phyloP scores from a whole-genome alignment of 30 jellyfish, hydroid and myxozoan genomes.

The Haliclystus octoradiatus region DNA sequence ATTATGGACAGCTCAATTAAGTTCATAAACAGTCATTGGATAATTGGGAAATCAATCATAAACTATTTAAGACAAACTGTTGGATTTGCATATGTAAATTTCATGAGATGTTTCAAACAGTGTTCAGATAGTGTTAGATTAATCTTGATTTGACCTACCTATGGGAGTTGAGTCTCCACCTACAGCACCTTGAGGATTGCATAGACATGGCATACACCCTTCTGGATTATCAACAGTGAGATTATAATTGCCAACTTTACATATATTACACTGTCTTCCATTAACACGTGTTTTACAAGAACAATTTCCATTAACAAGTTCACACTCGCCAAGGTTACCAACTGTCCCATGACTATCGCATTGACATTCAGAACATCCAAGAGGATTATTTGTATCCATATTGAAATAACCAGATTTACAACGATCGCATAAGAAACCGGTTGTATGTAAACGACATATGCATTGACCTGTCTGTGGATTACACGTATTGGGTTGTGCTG shows the following conservation, averaged over 20 bases:
- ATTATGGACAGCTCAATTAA: too few species aligned
- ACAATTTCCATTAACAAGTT: conserved; percentile 68
- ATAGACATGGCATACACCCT: conserved; percentile 81
- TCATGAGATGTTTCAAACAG: too few species aligned
- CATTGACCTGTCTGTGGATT: conserved; percentile 73
- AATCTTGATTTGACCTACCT: too few species aligned
- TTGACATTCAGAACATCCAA: conserved; percentile 79
- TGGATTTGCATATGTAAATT: too few species aligned
- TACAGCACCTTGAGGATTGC: conserved; percentile 89
- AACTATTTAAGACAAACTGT: conserved; percentile 6
- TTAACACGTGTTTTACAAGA: conserved; percentile 68
- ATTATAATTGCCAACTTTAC: conserved; percentile 78
- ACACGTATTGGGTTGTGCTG: conserved; percentile 41
- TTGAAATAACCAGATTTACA: conserved; percentile 76
- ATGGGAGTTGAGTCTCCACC: conserved; percentile 61
- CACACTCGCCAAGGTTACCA: conserved; percentile 57
- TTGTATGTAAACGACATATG: conserved; percentile 52
- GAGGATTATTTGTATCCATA: conserved; percentile 29
- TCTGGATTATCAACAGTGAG: conserved; percentile 43
- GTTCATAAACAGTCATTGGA: neutral
- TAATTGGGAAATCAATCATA: conserved; percentile 4
- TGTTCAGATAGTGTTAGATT: too few species aligned
- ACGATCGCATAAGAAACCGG: conserved; percentile 63
- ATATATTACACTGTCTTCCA: conserved; percentile 73
- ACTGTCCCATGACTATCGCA: conserved; percentile 81